Evolutionary conservation across 2,113 vertebrate genomes (phyloP), one percentile per base, ranked within the genome.

Genomic region (Syngnathus scovelli): DNA sequence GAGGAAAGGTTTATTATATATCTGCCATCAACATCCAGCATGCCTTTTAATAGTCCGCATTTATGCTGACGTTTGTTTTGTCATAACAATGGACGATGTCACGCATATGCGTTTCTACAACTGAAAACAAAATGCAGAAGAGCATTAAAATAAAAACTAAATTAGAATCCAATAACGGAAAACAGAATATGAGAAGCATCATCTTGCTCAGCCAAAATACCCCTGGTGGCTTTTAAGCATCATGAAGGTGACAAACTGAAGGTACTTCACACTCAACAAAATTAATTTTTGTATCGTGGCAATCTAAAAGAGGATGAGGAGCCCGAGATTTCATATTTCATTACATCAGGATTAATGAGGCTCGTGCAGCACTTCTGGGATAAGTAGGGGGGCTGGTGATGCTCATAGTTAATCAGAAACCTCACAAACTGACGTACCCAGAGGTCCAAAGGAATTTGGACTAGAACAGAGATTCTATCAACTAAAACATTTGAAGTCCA

Each of bases 11-110:
- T 62, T 41, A 62, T 23, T 62, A 12, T 21, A 62, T 44, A 41
- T 54, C 71, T 61, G 61, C 58, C 39, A 69, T 51, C 27, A 59
- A 3, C 15, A 44, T 66, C 64, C 49, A 23, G 51, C 46, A 38
- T 62, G 66, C 71, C n/a, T 55, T 78, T 81, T 64, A 82, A 75
- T 74, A 69, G n/a, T 13, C 7, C 56, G 36, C 68, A 70, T 69
- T 51, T 21, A 48, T 56, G 59, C 56, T 64, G 65, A 23, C 44
- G 48, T 68, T 80, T 80, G 61, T 83, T 83, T 79, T 70, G 37
- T 61, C 66, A 55, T 67, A 54, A 21, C 68, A 46, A 39, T 78
- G 54, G 52, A 77, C 70, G 49, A 69, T 66, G 72, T 76, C 77
- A 70, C 3, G 10, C 59, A 61, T 10, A 5, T 48, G 43, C 56